Base-by-base conservation (phyloP, 2,113 vertebrate genomes). In the Mirounga angustirostris region DNA sequence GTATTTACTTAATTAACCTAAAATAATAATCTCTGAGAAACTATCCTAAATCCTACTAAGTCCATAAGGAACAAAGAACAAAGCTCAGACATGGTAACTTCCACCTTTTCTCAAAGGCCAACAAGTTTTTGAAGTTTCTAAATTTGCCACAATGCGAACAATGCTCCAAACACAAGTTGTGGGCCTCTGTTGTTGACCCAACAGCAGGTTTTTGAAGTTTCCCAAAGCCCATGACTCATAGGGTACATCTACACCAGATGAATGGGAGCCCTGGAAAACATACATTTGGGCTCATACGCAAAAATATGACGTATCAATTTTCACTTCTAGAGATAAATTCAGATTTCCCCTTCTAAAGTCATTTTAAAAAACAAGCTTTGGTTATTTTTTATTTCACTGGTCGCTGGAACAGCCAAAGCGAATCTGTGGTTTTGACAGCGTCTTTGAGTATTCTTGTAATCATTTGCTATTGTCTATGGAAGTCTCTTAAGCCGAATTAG, bases 11-110 rank as follows among this genome's bases (percentile, higher is more conserved):
- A 89, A 78, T 54, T 56, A 91, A 80, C n/a, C 43, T 89, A 94
- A 76, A 95, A 92, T 30, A 96, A 81, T 67, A 61, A 83, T 71
- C 80, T 73, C 89, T 78, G 74, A 63, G 80, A 78, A 81, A 54
- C 40, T 13, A n/a, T 14, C 30, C 13, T 71, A 89, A 78, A 78
- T 79, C 71, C 26, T 88, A 50, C 7, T 16, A 40, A 56, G 22
- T 28, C 50, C 61, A 52, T 54, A 81, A 56, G 2, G 40, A 61
- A 94, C 9, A 76, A 52, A 79, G 54, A 81, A 61, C 30, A 61
- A 94, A 80, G 67, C n/a, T 90, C 13, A 14, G 8, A 65, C 63
- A 56, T 0, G 50, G 52, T 61, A 50, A 65, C 56, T 91, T 95
- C n/a, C 8, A 56, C 5, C 92, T 84, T 67, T 18, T 80, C 63